Evolutionary conservation across 2,888 invertebrate species (phyloP).

Genomic region (Autographa gamma): DNA sequence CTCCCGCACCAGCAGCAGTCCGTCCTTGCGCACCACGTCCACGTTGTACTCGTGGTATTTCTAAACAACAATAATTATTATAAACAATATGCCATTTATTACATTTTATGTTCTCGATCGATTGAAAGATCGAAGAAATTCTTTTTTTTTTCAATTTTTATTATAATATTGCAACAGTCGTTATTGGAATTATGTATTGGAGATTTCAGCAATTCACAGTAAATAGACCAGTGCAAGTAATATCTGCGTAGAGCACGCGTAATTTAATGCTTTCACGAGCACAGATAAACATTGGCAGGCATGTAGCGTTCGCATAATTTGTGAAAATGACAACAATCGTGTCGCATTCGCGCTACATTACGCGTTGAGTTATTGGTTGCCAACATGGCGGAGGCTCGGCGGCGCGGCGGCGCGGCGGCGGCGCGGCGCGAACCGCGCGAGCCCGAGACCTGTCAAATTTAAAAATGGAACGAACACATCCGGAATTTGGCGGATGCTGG

Average conservation of each 20-base stretch:
- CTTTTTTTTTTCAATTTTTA: no score
- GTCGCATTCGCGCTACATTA: conserved; percentile 84
- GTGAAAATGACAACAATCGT: conserved; percentile 86
- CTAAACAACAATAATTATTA: conserved; percentile 82
- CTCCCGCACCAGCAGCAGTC: conserved; percentile 94
- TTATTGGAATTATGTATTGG: conserved; percentile 47
- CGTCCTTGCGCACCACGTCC: conserved; percentile 94
- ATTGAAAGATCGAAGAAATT: background rate
- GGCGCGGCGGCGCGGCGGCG: conserved; percentile 37
- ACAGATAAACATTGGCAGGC: conserved; percentile 84
- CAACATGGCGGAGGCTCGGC: conserved; percentile 57
- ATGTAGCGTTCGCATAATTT: conserved; percentile 84
- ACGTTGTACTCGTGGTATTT: conserved; percentile 94
- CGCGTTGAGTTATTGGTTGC: conserved; percentile 79
- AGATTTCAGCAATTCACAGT: conserved; percentile 48
- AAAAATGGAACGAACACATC: conserved; percentile 87
- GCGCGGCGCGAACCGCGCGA: conserved; percentile 55
- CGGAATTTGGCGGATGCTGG: conserved; percentile 84
- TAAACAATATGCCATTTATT: conserved; percentile 11
- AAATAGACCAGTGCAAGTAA: conserved; percentile 68
- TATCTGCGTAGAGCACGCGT: conserved; percentile 75
- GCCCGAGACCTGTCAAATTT: conserved; percentile 86
- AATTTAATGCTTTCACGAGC: conserved; percentile 83
- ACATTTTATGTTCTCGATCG: no score
- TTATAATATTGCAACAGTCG: conserved; percentile 32